phyloP scores from a whole-genome alignment of 2,888 invertebrate genomes.

The Capitulum mitella region DNA sequence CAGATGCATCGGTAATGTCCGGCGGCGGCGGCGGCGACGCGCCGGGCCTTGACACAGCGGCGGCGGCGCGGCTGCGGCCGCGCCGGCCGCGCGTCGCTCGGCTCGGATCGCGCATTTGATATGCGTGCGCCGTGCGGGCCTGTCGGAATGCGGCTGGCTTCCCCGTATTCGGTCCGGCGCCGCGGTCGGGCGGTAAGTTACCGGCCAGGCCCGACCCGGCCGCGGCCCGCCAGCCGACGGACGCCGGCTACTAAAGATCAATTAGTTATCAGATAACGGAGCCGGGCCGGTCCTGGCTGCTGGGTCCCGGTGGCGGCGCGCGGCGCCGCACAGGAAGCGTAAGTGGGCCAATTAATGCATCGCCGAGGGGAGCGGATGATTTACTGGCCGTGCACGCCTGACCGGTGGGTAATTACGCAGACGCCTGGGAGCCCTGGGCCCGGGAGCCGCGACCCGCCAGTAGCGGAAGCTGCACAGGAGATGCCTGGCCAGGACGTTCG shows the following conservation, averaged over 20 bases:
- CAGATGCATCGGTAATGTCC: constrained; percentile 14
- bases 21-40: not conserved
- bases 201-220: not conserved
- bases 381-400: not conserved
- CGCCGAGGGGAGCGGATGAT: not conserved
- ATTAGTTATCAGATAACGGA: not conserved
- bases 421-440: too few species aligned
- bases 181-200: not conserved
- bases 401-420: too few species aligned
- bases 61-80: not conserved
- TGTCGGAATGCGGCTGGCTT: not conserved
- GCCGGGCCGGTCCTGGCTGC: too few species aligned
- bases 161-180: not conserved
- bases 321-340: not conserved
- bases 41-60: constrained; percentile 6
- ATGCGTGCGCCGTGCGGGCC: constrained; percentile 6
- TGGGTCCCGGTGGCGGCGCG: not conserved
- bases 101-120: not conserved
- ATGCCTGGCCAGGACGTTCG: too few species aligned
- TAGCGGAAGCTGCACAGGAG: too few species aligned
- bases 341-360: not conserved
- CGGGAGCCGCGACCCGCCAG: too few species aligned
- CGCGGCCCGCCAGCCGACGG: not conserved
- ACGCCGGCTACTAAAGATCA: constrained; percentile 6
- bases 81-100: not conserved